Evolutionary conservation across 1,140 invertebrate genomes (phyloP).

Genomic region (Melanaphis sacchari): DNA sequence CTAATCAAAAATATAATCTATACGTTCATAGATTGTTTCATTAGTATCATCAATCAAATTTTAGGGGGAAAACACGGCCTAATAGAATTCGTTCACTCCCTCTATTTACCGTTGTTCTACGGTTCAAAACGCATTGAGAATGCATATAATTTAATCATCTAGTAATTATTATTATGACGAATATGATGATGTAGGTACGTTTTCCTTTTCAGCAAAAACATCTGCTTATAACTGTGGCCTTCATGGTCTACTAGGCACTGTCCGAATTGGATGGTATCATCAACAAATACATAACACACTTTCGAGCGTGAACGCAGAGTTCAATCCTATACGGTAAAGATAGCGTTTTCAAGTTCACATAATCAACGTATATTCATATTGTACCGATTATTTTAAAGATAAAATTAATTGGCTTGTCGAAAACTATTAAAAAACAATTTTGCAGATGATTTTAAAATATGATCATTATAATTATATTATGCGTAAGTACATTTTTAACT

Average conservation of each 20-base stretch:
- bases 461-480: background rate
- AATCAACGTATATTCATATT: background rate
- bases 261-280: slow-evolving; percentile 38
- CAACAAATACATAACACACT: background rate
- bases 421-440: background rate
- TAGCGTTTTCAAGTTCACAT: slow-evolving; percentile 16
- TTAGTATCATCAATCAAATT: slow-evolving; percentile 29
- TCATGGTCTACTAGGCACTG: slow-evolving; percentile 35
- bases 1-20: background rate
- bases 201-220: slow-evolving; percentile 30
- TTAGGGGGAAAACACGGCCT: background rate
- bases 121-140: background rate
- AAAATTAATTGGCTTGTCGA: background rate
- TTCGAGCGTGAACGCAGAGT: background rate
- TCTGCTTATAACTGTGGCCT: slow-evolving; percentile 19
- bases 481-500: background rate
- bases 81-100: background rate
- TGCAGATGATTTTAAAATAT: background rate
- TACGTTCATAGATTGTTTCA: background rate
- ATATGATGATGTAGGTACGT: slow-evolving; percentile 21
- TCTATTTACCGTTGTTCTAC: background rate
- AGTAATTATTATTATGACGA: slow-evolving; percentile 28
- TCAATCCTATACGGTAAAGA: background rate
- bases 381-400: background rate
- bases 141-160: background rate